A percentile compares a stretch with the other conserved stretches of the same genome.
Conservation (phyloP, 1,140 invertebrate genomes). For the Drosophila sulfurigaster region DNA sequence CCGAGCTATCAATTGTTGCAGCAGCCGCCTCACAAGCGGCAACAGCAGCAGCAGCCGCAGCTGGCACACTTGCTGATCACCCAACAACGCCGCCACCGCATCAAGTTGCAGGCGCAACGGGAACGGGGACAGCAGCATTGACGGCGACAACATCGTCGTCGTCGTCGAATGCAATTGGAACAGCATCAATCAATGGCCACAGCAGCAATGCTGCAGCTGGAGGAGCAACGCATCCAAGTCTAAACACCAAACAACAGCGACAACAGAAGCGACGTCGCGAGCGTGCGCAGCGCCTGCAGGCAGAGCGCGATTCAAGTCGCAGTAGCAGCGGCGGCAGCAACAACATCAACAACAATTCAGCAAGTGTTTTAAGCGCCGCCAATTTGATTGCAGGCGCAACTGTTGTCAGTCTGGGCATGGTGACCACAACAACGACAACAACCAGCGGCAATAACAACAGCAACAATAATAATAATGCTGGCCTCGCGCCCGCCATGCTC, state of each 20-base stretch:
- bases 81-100: constrained; percentile 39
- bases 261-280: constrained; percentile 94
- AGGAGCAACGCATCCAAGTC: constrained; percentile 58
- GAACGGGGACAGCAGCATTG: constrained; percentile 20
- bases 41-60: constrained; percentile 42
- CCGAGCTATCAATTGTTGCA: constrained; percentile 77
- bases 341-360: constrained; percentile 35
- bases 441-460: constrained; percentile 86
- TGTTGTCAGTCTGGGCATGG: constrained; percentile 25
- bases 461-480: constrained; percentile 41
- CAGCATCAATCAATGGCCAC: constrained; percentile 24
- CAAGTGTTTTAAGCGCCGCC: constrained; percentile 53
- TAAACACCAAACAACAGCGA: constrained; percentile 88
- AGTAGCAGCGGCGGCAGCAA: constrained; percentile 15
- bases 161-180: too few species aligned
- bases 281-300: constrained; percentile 93
- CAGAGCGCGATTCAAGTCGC: constrained; percentile 87
- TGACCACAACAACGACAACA: constrained; percentile 73
- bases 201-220: constrained; percentile 27
- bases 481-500: constrained; percentile 66
- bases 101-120: constrained; percentile 10
- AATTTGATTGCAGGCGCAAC: constrained; percentile 50
- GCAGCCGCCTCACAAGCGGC: constrained; percentile 50
- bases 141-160: constrained; percentile 7
- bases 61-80: constrained; percentile 34